Percentiles rank a stretch among this genome's conserved stretches.
phyloP scores from a whole-genome alignment of 2,888 invertebrate genomes.

The Clepsis dumicolana region DNA sequence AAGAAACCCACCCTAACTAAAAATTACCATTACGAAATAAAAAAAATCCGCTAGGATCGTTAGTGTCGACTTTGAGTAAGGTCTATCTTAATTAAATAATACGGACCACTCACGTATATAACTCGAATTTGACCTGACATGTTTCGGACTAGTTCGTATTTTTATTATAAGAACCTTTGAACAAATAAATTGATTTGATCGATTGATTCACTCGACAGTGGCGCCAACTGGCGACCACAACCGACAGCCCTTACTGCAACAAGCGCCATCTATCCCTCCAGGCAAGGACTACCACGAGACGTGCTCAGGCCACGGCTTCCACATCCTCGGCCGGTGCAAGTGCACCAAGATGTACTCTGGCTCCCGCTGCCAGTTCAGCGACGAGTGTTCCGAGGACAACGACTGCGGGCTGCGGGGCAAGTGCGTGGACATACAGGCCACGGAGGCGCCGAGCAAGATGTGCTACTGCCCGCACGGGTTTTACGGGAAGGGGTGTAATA shows the following conservation, averaged over 20 bases:
- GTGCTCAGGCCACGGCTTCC: constrained; percentile 94
- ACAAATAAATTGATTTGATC: too few species aligned
- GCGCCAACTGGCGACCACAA: too few species aligned
- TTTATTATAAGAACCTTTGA: too few species aligned
- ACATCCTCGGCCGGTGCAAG: constrained; percentile 91
- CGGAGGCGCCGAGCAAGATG: constrained; percentile 92
- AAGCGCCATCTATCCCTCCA: constrained; percentile 52
- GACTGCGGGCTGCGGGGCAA: constrained; percentile 96
- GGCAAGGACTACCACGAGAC: constrained; percentile 92
- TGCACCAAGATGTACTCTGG: constrained; percentile 94
- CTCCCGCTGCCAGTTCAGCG: constrained; percentile 93
- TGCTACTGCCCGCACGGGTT: constrained; percentile 97
- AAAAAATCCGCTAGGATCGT: too few species aligned
- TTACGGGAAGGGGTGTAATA: constrained; percentile 94
- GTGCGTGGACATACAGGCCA: constrained; percentile 93
- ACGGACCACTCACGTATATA: too few species aligned
- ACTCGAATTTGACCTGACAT: too few species aligned
- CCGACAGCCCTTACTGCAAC: neutral
- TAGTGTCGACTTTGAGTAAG: too few species aligned
- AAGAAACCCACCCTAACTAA: too few species aligned
- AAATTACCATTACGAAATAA: too few species aligned
- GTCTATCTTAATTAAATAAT: too few species aligned
- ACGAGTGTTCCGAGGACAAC: constrained; percentile 93
- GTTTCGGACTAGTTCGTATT: too few species aligned
- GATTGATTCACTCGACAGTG: too few species aligned